These are phyloP conservation scores for Pseudomyrmex gracilis DNA, from an alignment of 1,140 invertebrate species.

Conservation along the genomic window DNA sequence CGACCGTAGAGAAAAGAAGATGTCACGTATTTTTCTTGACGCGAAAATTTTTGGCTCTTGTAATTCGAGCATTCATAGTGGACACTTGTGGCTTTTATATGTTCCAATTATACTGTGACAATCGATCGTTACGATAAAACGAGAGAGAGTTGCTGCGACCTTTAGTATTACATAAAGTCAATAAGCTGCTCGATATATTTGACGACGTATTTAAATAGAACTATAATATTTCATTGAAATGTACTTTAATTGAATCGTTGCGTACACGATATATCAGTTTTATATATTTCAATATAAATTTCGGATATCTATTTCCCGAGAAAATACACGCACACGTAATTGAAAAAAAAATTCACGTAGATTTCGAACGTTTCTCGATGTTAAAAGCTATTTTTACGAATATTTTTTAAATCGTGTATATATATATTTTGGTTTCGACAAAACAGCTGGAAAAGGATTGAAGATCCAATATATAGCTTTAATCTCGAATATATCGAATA, in stretches of 20 bases:
- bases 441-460: not conserved
- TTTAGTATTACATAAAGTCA: not conserved
- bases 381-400: not conserved
- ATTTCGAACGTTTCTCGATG: not conserved
- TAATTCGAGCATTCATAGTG: slow-evolving; percentile 16
- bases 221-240: slow-evolving; percentile 11
- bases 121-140: slow-evolving; percentile 46
- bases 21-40: not conserved
- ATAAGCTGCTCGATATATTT: slow-evolving; percentile 21
- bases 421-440: too few species aligned
- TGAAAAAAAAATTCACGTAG: not conserved
- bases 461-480: not conserved
- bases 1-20: not conserved
- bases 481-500: not conserved
- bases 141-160: slow-evolving; percentile 21
- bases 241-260: slow-evolving; percentile 27
- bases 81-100: slow-evolving; percentile 24
- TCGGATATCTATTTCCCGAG: not conserved
- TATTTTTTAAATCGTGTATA: too few species aligned
- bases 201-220: slow-evolving; percentile 23
- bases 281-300: not conserved
- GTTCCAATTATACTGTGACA: slow-evolving; percentile 52
- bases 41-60: not conserved
- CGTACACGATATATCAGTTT: not conserved
- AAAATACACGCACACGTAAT: not conserved